These are phyloP conservation scores for Hipparchia semele DNA, from an alignment of 2,888 invertebrate species.

Conservation along the genomic window DNA sequence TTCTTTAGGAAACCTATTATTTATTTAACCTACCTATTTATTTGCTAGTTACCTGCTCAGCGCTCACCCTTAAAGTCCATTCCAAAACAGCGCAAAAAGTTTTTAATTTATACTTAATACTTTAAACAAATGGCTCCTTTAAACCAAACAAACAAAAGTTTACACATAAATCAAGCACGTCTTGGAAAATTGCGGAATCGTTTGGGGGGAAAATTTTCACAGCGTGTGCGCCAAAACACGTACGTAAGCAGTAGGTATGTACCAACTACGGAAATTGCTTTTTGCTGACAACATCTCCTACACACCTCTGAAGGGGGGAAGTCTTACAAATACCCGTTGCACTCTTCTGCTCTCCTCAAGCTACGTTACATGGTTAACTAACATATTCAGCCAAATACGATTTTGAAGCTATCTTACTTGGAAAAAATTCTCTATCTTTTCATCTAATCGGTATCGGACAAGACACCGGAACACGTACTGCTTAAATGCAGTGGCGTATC, in stretches of 20 bases:
- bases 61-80: no score
- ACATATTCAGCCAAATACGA: no score
- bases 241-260: background rate
- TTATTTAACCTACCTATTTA: no score
- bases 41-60: background rate
- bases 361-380: no score
- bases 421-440: no score
- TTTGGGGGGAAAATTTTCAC: conserved; percentile 17
- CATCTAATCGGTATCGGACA: no score
- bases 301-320: background rate
- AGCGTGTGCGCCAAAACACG: conserved; percentile 17
- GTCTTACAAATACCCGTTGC: background rate
- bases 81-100: background rate
- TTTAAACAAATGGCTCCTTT: background rate
- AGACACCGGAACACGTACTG: no score
- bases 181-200: conserved; percentile 19
- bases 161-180: conserved; percentile 21
- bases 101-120: background rate
- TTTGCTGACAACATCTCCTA: background rate
- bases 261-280: conserved; percentile 25
- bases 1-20: no score
- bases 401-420: no score
- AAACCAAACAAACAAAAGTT: conserved; percentile 15
- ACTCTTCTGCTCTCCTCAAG: no score
- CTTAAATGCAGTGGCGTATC: no score